phyloP scores from a whole-genome alignment of 2,113 vertebrate species.

The Dryoscopus gambensis region DNA sequence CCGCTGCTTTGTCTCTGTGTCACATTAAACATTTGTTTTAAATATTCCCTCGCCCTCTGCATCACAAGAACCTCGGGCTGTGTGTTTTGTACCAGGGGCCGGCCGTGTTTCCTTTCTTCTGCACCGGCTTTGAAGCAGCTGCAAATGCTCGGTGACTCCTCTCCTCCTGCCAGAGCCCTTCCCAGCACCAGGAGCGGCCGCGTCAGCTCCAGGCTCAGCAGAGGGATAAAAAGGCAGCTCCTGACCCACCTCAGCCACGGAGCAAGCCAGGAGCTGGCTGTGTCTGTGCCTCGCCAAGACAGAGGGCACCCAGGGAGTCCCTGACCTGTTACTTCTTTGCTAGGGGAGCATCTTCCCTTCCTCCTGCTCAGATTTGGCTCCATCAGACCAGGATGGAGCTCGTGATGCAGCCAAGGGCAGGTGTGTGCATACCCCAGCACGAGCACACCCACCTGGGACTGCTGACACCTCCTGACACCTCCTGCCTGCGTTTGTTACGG shows the following conservation, averaged over 20 bases:
- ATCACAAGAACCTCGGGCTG: not conserved
- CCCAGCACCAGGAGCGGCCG: rapidly evolving
- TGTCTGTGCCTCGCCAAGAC: not conserved
- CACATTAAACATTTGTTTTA: not conserved
- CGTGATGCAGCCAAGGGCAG: not conserved
- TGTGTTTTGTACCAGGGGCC: not conserved
- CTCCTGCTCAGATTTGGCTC: not conserved
- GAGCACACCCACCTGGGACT: not conserved
- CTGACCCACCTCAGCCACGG: not conserved
- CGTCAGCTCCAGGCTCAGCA: rapidly evolving
- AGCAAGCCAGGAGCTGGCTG: not conserved
- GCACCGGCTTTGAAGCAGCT: not conserved
- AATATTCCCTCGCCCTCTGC: not conserved
- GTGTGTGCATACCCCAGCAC: rapidly evolving
- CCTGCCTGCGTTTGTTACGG: not conserved
- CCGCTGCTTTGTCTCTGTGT: not conserved
- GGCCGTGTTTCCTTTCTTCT: not conserved
- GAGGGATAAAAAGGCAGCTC: not conserved
- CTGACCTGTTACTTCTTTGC: not conserved
- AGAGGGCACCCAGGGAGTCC: not conserved
- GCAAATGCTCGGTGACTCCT: not conserved
- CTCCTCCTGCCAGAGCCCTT: not conserved
- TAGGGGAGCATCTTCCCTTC: not conserved
- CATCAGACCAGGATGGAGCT: not conserved
- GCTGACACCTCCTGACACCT: not conserved